Evolutionary conservation across 2,888 invertebrate genomes (phyloP).

Genomic region (Entomobrya proxima): DNA sequence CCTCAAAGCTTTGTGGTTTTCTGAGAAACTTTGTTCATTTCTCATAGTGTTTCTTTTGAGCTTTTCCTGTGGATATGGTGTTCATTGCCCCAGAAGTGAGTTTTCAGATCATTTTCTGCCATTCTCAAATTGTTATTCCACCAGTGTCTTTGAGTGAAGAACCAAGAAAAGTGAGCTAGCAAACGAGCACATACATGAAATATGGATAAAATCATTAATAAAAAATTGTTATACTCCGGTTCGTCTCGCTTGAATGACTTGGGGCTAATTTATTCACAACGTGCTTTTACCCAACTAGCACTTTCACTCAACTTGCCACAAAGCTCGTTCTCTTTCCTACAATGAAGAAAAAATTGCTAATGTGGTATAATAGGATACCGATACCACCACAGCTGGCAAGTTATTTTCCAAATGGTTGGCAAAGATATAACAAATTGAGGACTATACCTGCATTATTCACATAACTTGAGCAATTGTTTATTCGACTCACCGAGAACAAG

Average conservation of each 20-base stretch:
- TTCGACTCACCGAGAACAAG: not conserved
- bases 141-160: conserved; percentile 11
- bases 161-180: conserved; percentile 28
- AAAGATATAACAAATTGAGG: not conserved
- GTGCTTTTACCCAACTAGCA: not conserved
- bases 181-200: conserved; percentile 12
- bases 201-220: conserved; percentile 52
- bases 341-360: not conserved
- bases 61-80: conserved; percentile 16
- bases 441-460: conserved; percentile 14
- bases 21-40: not conserved
- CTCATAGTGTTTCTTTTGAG: conserved; percentile 1
- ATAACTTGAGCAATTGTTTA: conserved; percentile 15
- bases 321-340: not conserved
- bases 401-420: not conserved
- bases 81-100: conserved; percentile 21
- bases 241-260: conserved; percentile 25
- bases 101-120: conserved; percentile 10
- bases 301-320: not conserved
- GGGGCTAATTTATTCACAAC: conserved; percentile 51
- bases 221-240: conserved; percentile 35
- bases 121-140: not conserved
- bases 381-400: not conserved
- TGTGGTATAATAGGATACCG: not conserved
- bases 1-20: not conserved